phyloP scores from a whole-genome alignment of 2,797 vertebrate genomes.

The Lates japonicus region DNA sequence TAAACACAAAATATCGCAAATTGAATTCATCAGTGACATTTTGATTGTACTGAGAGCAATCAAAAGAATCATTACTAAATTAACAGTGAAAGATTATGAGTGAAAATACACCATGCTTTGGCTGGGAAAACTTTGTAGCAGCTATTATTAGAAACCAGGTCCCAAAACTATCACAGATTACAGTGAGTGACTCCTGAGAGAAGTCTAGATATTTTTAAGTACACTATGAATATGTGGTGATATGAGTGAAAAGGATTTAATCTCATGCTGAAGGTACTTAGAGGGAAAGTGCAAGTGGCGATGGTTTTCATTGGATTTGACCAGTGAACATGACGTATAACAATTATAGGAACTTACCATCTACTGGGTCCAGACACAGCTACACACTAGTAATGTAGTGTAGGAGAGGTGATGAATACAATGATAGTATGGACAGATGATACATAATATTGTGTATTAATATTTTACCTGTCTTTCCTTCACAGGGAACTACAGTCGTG shows the following conservation, averaged over 20 bases:
- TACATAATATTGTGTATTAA: slow-evolving; percentile 24
- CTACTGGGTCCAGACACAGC: not conserved
- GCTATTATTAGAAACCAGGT: slow-evolving; percentile 18
- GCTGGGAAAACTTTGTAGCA: slow-evolving; percentile 15
- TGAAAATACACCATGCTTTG: not conserved
- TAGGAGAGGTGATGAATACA: not conserved
- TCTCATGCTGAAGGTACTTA: not conserved
- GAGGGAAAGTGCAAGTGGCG: not conserved
- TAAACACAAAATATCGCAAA: not conserved
- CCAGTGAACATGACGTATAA: not conserved
- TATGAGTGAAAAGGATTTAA: not conserved
- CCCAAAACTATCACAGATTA: slow-evolving; percentile 37
- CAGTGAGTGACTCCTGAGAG: slow-evolving; percentile 2
- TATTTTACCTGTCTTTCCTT: slow-evolving; percentile 31
- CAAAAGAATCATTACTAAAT: not conserved
- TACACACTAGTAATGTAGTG: not conserved
- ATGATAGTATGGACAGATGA: not conserved
- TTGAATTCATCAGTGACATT: not conserved
- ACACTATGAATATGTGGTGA: not conserved
- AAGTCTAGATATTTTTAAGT: not conserved
- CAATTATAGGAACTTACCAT: not conserved
- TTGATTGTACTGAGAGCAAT: not conserved
- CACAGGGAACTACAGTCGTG: slow-evolving; percentile 47
- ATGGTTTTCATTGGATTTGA: slow-evolving; percentile 11
- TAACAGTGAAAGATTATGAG: not conserved